phyloP scores from a whole-genome alignment of 2,797 vertebrate species.

The Fistularia tabacaria region DNA sequence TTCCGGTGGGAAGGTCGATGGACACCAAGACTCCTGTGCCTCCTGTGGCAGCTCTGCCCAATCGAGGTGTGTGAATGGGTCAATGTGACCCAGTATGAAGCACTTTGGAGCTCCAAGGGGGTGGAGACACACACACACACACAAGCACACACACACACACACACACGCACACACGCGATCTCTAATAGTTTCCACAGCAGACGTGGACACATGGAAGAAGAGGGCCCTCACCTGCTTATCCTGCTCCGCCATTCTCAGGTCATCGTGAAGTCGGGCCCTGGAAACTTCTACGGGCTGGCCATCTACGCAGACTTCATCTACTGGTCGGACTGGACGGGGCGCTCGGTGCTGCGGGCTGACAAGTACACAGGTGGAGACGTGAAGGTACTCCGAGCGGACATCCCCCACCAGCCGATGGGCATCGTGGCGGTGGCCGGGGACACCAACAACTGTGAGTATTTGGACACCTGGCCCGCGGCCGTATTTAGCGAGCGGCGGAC shows the following conservation, averaged over 20 bases:
- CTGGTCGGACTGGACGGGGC: slow-evolving; percentile 95
- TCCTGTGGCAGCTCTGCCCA: too few species aligned
- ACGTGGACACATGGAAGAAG: too few species aligned
- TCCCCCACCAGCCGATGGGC: slow-evolving; percentile 97
- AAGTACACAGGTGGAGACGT: slow-evolving; percentile 95
- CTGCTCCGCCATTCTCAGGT: slow-evolving; percentile 71
- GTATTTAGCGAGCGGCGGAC: too few species aligned
- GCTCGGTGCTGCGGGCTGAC: slow-evolving; percentile 90
- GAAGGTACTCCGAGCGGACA: slow-evolving; percentile 91
- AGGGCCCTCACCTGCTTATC: neutral
- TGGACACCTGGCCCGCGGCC: slow-evolving; percentile 8
- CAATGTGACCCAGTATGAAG: too few species aligned
- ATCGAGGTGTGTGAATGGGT: too few species aligned
- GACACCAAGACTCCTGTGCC: too few species aligned
- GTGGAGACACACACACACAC: too few species aligned
- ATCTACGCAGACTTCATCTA: slow-evolving; percentile 94
- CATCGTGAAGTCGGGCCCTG: slow-evolving; percentile 90
- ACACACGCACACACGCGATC: too few species aligned
- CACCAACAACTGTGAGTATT: slow-evolving; percentile 94
- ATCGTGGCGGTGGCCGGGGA: slow-evolving; percentile 94
- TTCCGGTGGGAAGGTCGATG: too few species aligned
- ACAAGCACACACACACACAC: too few species aligned
- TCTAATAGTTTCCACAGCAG: too few species aligned
- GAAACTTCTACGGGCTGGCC: slow-evolving; percentile 92
- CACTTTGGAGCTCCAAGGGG: too few species aligned